Percentiles rank a stretch among this genome's conserved stretches.
phyloP scores from a whole-genome alignment of 2,888 invertebrate species.

The Volucella inanis region DNA sequence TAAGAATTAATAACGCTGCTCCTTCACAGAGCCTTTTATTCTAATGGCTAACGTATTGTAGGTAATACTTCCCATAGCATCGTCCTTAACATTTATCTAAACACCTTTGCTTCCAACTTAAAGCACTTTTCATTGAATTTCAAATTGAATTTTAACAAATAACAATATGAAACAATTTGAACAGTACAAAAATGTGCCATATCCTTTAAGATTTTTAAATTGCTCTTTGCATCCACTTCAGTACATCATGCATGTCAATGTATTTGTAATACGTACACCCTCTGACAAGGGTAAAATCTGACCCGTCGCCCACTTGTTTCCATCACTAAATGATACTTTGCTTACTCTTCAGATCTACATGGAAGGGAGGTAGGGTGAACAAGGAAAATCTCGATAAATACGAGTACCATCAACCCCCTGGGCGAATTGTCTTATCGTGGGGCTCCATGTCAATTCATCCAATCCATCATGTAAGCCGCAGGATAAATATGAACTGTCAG shows the following conservation, averaged over 20 bases:
- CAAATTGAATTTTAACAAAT: not conserved
- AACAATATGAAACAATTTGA: not conserved
- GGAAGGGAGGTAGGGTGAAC: not conserved
- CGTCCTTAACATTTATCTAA: too few species aligned
- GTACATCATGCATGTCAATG: constrained; percentile 50
- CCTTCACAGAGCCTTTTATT: too few species aligned
- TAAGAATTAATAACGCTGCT: too few species aligned
- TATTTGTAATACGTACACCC: constrained; percentile 17
- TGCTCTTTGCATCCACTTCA: constrained; percentile 68
- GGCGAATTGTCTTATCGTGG: constrained; percentile 64
- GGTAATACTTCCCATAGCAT: too few species aligned
- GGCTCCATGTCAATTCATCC: constrained; percentile 71
- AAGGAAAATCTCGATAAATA: constrained; percentile 50
- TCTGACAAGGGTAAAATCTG: constrained; percentile 1
- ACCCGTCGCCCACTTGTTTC: too few species aligned
- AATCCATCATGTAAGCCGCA: constrained; percentile 74
- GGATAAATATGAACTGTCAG: constrained; percentile 74
- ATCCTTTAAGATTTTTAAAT: constrained; percentile 52
- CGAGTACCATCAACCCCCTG: constrained; percentile 46
- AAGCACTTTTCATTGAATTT: not conserved
- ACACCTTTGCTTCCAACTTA: too few species aligned
- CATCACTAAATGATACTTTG: constrained; percentile 16
- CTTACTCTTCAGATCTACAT: constrained; percentile 1
- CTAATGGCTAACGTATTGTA: too few species aligned
- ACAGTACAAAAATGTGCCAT: constrained; percentile 32